Evolutionary conservation across 2,113 vertebrate genomes (phyloP), one percentile per base, ranked within the genome.

Genomic region (Semnopithecus entellus): DNA sequence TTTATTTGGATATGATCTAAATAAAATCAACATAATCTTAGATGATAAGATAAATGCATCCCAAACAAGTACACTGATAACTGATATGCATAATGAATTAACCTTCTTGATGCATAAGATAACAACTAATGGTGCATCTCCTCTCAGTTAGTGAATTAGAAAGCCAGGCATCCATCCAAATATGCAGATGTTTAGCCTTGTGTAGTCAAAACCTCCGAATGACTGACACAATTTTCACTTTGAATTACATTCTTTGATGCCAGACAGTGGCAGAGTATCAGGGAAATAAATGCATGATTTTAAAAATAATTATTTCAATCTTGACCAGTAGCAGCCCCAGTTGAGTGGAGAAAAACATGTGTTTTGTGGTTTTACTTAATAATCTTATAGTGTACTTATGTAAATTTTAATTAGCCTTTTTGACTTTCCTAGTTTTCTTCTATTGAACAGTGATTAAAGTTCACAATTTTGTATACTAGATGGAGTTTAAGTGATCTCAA

Each of bases 21-120:
- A 96, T 90, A 95, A 96, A 97, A 84, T 97, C 87, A 97, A 85
- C 43, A 50, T 97, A 97, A 95, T 96, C 90, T 97, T 95, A 94
- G 32, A 88, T 97, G 80, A 95, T 96, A 96, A 87, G 75, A 83
- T 93, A 91, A 95, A 83, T 94, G 7, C 75, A 96, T 48, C 64
- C 45, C 43, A 97, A 92, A 91, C 18, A 96, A 94, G 80, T 81
- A 7, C 18, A 32, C 73, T 40, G 38, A 66, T 92, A 68, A 85
- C 84, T 88, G 83, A 90, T 75, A 52, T 32, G 27, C 80, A 64
- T 81, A 88, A 79, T 73, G 17, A 96, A 84, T 96, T 91, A 95
- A 84, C n/a, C 9, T 82, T 95, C 70, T 73, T 94, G 59, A 88
- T 73, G 92, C 84, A 79, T 66, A 81, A 45, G 70, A 90, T 97